Evolutionary conservation across 2,113 vertebrate species (phyloP), one percentile per base, ranked within the genome.

Genomic region (Oryzias javanicus): DNA sequence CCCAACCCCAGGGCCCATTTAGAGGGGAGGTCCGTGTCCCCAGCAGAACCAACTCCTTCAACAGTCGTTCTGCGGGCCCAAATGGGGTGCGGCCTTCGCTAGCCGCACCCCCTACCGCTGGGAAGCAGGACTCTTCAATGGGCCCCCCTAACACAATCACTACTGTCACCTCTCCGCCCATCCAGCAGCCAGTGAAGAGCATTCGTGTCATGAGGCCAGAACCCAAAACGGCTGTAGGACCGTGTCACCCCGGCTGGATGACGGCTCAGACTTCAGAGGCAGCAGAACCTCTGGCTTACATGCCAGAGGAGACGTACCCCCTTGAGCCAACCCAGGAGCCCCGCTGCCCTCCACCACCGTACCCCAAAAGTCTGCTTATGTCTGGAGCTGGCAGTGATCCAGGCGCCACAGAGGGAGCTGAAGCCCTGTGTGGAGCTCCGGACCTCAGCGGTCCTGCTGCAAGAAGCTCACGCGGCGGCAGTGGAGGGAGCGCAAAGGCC

Each of bases 141-240:
- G 85, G 94, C 0, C 90, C 93, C 3, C 94, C 95, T 1, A 98
- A 97, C 81, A 98, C 96, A 0, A 94, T 98, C 82, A 98, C 96
- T 0, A 91, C 97, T 0, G 95, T 99, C 46, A 98, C 95, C 0
- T 94, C 96, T 1, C 93, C 97, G 1, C 97, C 97, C 47, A 97
- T 98, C 82, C 94, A 98, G 17, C 95, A 95, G 65, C 96, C 97
- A 0, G 96, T 98, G 27, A 98, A 96, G 88, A 99, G 97, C 44
- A 98, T 97, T 83, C 89, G 96, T 1, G 97, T 99, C 60, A 92
- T 97, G 91, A 92, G 97, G 66, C 97, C 97, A 0, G 97, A 98
- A 80, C 97, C 96, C 16, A 97, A 98, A 87, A 98, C 97, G 0
- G 97, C 97, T 0, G 97, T 99, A 72, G 97, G 96, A 2, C 97